Percentiles rank a stretch among this genome's conserved stretches.
Evolutionary conservation across 2,888 invertebrate genomes (phyloP).

Genomic region (Eulithis prunata): DNA sequence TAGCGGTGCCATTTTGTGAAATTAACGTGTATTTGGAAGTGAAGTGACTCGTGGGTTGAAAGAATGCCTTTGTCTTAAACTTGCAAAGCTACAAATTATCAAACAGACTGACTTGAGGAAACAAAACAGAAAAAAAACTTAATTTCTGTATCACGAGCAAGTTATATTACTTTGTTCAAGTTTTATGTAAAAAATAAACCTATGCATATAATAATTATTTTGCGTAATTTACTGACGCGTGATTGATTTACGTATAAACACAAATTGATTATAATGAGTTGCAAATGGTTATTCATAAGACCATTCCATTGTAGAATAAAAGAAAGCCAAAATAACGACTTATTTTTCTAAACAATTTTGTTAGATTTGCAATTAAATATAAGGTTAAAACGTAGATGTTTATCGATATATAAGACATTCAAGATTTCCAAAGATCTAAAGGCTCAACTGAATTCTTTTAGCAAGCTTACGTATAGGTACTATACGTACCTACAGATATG

Average conservation of each 20-base stretch:
- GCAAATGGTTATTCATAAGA: slow-evolving; percentile 76
- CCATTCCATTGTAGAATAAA: slow-evolving; percentile 81
- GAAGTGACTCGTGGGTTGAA: slow-evolving; percentile 36
- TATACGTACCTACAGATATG: background rate
- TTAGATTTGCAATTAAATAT: slow-evolving; percentile 78
- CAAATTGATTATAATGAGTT: slow-evolving; percentile 55
- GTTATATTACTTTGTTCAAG: slow-evolving; percentile 6
- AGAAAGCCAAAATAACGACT: slow-evolving; percentile 82
- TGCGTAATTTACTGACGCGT: slow-evolving; percentile 16
- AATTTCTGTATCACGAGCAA: slow-evolving; percentile 47
- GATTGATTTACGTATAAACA: slow-evolving; percentile 25
- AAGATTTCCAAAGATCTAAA: slow-evolving; percentile 80
- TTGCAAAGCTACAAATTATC: slow-evolving; percentile 12
- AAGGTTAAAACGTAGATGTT: slow-evolving; percentile 77
- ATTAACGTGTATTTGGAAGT: slow-evolving; percentile 53
- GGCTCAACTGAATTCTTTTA: slow-evolving; percentile 79
- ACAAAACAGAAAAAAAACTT: slow-evolving; percentile 34
- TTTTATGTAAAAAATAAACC: background rate
- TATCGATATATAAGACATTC: slow-evolving; percentile 79
- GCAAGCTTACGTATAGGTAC: slow-evolving; percentile 54
- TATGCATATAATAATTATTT: background rate
- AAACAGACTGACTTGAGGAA: slow-evolving; percentile 15
- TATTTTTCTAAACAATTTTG: slow-evolving; percentile 83
- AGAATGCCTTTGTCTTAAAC: slow-evolving; percentile 15
- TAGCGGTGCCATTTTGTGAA: slow-evolving; percentile 75